A percentile compares a stretch with the other conserved stretches of the same genome.
Conservation (phyloP, 1,140 invertebrate genomes). For the Episyrphus balteatus region DNA sequence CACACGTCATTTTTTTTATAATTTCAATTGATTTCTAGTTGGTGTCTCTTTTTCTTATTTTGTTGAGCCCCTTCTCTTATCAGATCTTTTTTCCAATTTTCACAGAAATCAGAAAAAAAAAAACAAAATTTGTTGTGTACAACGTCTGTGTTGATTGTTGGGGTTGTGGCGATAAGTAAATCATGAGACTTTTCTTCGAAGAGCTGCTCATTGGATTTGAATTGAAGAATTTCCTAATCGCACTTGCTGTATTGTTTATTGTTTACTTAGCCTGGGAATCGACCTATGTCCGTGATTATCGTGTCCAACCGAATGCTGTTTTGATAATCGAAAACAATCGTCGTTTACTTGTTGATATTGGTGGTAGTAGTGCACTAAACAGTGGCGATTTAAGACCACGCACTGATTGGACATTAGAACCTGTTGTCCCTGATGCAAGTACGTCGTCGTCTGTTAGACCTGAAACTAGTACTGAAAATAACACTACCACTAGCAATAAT, state of each 20-base stretch:
- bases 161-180: too few relatives aligned
- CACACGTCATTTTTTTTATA: too few relatives aligned
- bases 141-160: too few relatives aligned
- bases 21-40: too few relatives aligned
- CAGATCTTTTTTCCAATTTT: too few relatives aligned
- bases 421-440: not conserved
- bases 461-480: not conserved
- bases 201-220: too few relatives aligned
- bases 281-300: conserved; percentile 42
- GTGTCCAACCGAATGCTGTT: conserved; percentile 18
- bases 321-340: conserved; percentile 3
- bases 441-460: not conserved
- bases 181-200: too few relatives aligned
- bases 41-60: too few relatives aligned
- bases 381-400: not conserved
- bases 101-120: too few relatives aligned
- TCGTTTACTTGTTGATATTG: not conserved
- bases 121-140: too few relatives aligned
- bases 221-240: not conserved
- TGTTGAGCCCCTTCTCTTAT: too few relatives aligned
- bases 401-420: not conserved
- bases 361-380: too few relatives aligned
- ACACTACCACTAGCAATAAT: not conserved
- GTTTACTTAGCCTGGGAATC: conserved; percentile 61
- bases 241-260: conserved; percentile 47